phyloP scores from a whole-genome alignment of 2,888 invertebrate genomes.

The Ramazzottius varieornatus region DNA sequence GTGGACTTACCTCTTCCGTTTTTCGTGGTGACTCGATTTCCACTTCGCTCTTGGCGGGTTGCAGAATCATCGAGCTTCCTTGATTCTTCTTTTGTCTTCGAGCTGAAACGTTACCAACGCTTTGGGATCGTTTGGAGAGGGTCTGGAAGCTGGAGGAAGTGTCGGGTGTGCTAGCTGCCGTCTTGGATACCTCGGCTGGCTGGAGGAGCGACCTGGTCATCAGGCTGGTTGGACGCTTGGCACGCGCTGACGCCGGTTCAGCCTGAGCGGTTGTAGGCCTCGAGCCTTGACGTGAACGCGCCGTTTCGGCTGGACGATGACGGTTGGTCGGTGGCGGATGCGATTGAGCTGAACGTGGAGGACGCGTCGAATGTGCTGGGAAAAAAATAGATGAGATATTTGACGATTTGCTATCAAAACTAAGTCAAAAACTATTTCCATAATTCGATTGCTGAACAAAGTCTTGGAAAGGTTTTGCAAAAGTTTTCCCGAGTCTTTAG shows the following conservation, averaged over 20 bases:
- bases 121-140: neutral
- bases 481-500: no score
- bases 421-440: no score
- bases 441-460: no score
- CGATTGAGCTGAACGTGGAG: neutral
- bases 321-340: neutral
- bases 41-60: no score
- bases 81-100: no score
- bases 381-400: no score
- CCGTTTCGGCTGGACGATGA: neutral
- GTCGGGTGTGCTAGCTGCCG: neutral
- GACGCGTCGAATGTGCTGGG: no score
- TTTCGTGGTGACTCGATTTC: no score
- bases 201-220: neutral
- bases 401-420: no score
- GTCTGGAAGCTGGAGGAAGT: neutral
- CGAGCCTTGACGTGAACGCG: neutral
- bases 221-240: neutral
- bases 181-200: neutral
- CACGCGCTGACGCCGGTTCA: neutral
- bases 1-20: no score
- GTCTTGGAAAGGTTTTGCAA: no score
- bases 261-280: neutral
- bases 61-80: no score
- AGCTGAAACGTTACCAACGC: neutral